Conservation (phyloP, 2,113 vertebrate genomes). For the Psittacara wagleri region DNA sequence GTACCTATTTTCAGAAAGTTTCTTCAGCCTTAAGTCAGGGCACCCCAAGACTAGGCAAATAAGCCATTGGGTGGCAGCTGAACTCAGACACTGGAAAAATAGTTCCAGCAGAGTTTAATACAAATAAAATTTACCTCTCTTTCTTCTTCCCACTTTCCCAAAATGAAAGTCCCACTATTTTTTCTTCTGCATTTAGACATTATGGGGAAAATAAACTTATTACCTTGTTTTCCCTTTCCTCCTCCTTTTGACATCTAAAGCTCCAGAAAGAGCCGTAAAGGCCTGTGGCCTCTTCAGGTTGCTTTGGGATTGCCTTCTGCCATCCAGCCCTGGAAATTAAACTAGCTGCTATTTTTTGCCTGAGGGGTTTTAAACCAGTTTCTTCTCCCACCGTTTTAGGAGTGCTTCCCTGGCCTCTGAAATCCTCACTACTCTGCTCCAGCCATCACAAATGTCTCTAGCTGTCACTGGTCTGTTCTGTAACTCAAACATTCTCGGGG, state of each 20-base stretch:
- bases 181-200: background rate
- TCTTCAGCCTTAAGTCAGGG: background rate
- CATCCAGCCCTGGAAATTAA: background rate
- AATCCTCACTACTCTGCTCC: background rate
- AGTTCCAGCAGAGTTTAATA: background rate
- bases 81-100: background rate
- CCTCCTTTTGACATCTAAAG: background rate
- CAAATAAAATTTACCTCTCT: background rate
- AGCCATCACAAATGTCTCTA: background rate
- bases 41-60: background rate
- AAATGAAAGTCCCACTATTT: background rate
- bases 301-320: background rate
- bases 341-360: background rate
- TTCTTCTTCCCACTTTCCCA: background rate
- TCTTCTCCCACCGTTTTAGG: rapidly evolving
- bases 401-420: background rate
- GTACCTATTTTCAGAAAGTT: background rate
- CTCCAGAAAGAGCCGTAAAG: background rate
- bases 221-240: background rate
- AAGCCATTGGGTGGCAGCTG: background rate
- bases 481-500: background rate
- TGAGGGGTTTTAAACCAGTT: rapidly evolving
- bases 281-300: background rate
- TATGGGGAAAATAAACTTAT: background rate
- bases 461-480: background rate